These are phyloP conservation scores for Pseudobourletiella spinata DNA, from an alignment of 1,140 invertebrate genomes.

Conservation along the genomic window DNA sequence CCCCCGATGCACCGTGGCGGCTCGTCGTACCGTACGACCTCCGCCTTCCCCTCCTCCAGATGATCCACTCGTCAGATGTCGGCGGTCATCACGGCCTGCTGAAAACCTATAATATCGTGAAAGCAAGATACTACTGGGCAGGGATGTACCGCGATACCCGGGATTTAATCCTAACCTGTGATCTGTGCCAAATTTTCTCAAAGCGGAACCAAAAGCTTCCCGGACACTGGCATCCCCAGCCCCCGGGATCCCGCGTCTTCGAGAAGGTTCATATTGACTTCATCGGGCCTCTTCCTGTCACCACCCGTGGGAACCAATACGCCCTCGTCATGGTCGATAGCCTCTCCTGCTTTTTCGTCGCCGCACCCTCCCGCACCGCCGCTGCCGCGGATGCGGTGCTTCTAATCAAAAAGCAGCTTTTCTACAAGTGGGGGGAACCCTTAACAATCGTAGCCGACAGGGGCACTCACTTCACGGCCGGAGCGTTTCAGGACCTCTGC, in stretches of 20 bases:
- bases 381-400: neutral
- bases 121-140: neutral
- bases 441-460: neutral
- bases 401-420: neutral
- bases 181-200: neutral
- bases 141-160: neutral
- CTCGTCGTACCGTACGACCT: neutral
- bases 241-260: neutral
- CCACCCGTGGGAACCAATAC: slow-evolving; percentile 37
- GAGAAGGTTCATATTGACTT: slow-evolving; percentile 36
- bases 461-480: neutral
- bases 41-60: neutral
- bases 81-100: neutral
- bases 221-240: neutral
- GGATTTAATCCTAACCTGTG: neutral
- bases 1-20: too few relatives aligned
- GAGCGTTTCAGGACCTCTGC: neutral
- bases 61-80: neutral
- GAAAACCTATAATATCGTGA: neutral
- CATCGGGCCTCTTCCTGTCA: slow-evolving; percentile 38
- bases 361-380: neutral
- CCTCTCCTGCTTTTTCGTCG: neutral
- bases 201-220: neutral
- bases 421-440: too few relatives aligned
- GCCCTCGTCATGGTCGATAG: slow-evolving; percentile 40